Percentiles rank a stretch among this genome's conserved stretches.
Evolutionary conservation across 2,888 invertebrate species (phyloP).

Genomic region (Cheilosia pagana): DNA sequence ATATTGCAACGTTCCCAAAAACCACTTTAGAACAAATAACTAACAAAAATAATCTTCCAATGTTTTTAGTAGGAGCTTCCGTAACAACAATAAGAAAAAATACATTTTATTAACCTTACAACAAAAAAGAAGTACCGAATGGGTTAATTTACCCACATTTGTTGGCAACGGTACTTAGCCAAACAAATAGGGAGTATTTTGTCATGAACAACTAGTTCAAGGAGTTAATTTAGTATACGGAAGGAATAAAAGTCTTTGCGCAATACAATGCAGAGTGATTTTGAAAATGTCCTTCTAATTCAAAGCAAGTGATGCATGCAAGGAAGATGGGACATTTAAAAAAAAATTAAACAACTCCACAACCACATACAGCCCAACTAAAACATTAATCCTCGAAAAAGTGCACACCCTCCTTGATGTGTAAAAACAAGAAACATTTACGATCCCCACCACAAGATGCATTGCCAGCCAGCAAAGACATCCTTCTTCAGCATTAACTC

Average conservation of each 20-base stretch:
- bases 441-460: constrained; percentile 50
- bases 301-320: too few species aligned
- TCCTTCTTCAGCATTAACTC: constrained; percentile 61
- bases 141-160: constrained; percentile 52
- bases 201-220: constrained; percentile 43
- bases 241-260: constrained; percentile 3
- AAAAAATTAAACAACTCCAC: too few species aligned
- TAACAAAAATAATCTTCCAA: too few species aligned
- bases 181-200: constrained; percentile 1
- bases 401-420: background rate
- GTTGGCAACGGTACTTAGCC: constrained; percentile 6
- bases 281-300: too few species aligned
- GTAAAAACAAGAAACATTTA: constrained; percentile 8
- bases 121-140: too few species aligned
- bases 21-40: too few species aligned
- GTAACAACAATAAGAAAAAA: too few species aligned
- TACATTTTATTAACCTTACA: too few species aligned
- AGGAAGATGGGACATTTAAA: too few species aligned
- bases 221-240: constrained; percentile 43
- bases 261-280: background rate
- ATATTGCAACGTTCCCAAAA: too few species aligned
- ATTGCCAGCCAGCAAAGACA: constrained; percentile 37
- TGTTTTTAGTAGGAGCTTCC: too few species aligned
- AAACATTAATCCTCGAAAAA: background rate
- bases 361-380: background rate